Evolutionary conservation across 2,113 vertebrate genomes (phyloP).

Genomic region (Mus musculus): DNA sequence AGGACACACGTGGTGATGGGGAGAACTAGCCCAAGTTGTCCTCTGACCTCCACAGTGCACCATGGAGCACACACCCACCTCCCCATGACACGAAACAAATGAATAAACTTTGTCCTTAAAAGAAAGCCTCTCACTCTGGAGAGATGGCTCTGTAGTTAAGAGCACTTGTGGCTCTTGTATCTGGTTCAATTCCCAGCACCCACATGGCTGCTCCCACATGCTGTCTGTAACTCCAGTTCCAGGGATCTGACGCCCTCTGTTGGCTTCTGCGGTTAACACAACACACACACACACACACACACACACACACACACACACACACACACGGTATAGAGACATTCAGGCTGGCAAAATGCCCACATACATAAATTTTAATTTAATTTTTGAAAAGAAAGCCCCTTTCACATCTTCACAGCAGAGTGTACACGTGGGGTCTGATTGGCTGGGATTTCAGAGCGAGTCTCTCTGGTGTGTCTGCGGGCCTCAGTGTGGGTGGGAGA

Average conservation of each 20-base stretch:
- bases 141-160: background rate
- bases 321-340: background rate
- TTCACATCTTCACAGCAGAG: accelerated
- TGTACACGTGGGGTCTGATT: background rate
- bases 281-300: background rate
- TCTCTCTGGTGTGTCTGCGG: background rate
- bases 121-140: background rate
- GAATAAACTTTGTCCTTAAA: background rate
- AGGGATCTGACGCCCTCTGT: background rate
- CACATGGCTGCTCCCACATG: background rate
- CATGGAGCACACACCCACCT: too few species aligned
- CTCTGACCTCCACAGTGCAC: background rate
- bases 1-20: background rate
- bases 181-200: background rate
- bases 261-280: background rate
- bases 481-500: background rate
- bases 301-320: background rate
- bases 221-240: background rate
- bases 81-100: background rate
- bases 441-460: background rate
- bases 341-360: background rate
- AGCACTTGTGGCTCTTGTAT: background rate
- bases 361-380: background rate
- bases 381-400: background rate
- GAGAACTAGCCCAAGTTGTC: background rate